Percentiles rank a stretch among this genome's conserved stretches.
Evolutionary conservation across 1,140 invertebrate species (phyloP).

Genomic region (Heliothis subflexa): DNA sequence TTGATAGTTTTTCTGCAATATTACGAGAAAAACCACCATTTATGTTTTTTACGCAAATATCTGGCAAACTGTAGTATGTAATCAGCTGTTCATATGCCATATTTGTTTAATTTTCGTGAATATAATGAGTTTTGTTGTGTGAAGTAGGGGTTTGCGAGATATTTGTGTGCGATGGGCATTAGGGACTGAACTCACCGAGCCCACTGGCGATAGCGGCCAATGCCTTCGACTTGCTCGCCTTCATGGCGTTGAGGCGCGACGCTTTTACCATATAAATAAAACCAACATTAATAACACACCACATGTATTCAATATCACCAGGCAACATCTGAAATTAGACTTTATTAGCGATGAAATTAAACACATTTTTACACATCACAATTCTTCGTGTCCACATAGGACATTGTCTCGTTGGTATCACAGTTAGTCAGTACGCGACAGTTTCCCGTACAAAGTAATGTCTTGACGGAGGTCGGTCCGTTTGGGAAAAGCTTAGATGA

Average conservation of each 20-base stretch:
- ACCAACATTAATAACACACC: conserved; percentile 85
- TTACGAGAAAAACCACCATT: conserved; percentile 60
- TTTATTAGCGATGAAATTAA: conserved; percentile 74
- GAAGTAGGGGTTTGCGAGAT: conserved; percentile 59
- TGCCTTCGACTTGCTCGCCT: conserved; percentile 86
- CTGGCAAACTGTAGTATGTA: conserved; percentile 59
- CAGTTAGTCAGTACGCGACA: conserved; percentile 68
- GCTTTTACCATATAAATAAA: conserved; percentile 87
- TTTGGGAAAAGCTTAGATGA: conserved; percentile 76
- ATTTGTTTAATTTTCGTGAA: conserved; percentile 15
- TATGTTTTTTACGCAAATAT: conserved; percentile 61
- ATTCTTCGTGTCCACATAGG: conserved; percentile 57
- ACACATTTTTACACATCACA: conserved; percentile 71
- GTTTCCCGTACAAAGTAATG: conserved; percentile 68
- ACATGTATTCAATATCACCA: conserved; percentile 77
- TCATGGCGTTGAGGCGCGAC: conserved; percentile 84
- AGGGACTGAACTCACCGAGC: conserved; percentile 81
- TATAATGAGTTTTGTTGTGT: not conserved
- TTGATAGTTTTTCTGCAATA: conserved; percentile 33
- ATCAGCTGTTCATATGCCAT: not conserved
- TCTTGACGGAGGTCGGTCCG: conserved; percentile 69
- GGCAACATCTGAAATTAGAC: conserved; percentile 84
- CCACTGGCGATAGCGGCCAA: conserved; percentile 84
- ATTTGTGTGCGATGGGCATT: conserved; percentile 49
- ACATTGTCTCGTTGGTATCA: conserved; percentile 61